These are phyloP conservation scores for Miichthys miiuy DNA, from an alignment of 2,797 vertebrate genomes.

Conservation along the genomic window DNA sequence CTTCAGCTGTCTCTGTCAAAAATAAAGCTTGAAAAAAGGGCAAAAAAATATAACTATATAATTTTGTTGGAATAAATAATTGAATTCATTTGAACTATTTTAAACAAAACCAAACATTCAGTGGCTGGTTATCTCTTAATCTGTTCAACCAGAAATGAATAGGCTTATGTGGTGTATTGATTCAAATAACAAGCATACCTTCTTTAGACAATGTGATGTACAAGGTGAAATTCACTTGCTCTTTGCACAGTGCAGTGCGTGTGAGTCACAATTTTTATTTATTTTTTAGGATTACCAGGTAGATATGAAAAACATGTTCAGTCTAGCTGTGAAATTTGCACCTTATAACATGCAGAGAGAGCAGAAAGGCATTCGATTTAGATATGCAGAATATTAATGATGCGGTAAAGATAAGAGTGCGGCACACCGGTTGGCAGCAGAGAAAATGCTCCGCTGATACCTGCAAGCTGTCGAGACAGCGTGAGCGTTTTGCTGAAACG, in stretches of 20 bases:
- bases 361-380: background rate
- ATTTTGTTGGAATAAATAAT: background rate
- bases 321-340: slow-evolving; percentile 2
- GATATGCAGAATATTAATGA: background rate
- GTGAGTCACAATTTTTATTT: no score
- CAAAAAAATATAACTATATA: no score
- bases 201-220: no score
- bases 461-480: background rate
- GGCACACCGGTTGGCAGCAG: background rate
- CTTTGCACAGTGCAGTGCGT: background rate
- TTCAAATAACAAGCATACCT: background rate
- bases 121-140: background rate
- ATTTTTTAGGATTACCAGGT: slow-evolving; percentile 2
- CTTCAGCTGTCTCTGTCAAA: no score
- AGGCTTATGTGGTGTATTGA: background rate
- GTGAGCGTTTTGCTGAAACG: background rate
- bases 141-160: background rate
- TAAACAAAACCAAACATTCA: background rate
- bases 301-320: background rate
- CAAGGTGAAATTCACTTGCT: background rate
- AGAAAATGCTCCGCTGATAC: background rate
- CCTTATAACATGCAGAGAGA: slow-evolving; percentile 2
- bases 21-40: no score
- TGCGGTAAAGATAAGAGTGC: background rate
- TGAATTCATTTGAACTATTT: background rate